phyloP scores from a whole-genome alignment of 2,888 invertebrate species.

The Orthosia gothica region DNA sequence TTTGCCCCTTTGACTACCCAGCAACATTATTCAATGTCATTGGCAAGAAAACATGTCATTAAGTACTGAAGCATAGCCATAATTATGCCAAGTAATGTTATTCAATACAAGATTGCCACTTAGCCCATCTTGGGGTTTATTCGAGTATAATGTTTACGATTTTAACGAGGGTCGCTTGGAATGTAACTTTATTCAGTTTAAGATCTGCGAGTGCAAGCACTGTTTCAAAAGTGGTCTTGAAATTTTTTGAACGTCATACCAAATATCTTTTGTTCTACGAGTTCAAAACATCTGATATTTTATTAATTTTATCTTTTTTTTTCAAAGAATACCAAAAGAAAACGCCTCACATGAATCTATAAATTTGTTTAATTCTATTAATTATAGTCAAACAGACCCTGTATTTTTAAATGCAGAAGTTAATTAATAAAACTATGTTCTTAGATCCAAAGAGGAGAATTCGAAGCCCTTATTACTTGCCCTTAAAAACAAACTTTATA shows the following conservation, averaged over 20 bases:
- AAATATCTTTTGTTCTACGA: too few relatives aligned
- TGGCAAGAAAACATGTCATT: constrained; percentile 62
- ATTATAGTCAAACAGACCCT: too few relatives aligned
- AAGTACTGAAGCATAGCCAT: constrained; percentile 43
- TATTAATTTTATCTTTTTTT: too few relatives aligned
- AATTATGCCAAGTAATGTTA: constrained; percentile 60
- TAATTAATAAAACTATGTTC: too few relatives aligned
- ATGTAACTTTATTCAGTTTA: constrained; percentile 11
- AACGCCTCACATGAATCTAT: too few relatives aligned
- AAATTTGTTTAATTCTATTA: too few relatives aligned
- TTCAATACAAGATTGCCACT: constrained; percentile 47
- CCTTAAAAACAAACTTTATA: too few relatives aligned
- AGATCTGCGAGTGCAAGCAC: background rate
- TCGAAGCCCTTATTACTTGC: too few relatives aligned
- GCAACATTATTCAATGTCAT: constrained; percentile 66
- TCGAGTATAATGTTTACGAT: constrained; percentile 37
- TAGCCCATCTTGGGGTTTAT: constrained; percentile 52
- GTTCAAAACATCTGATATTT: too few relatives aligned
- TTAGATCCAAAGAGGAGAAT: too few relatives aligned
- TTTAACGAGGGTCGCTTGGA: constrained; percentile 38
- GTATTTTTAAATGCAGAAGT: too few relatives aligned
- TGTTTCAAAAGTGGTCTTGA: background rate
- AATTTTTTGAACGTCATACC: background rate
- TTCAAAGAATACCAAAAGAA: too few relatives aligned
- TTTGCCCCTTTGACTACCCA: constrained; percentile 42